Evolutionary conservation across 2,797 vertebrate genomes (phyloP), one percentile per base, ranked within the genome.

Genomic region (Sebastolobus alascanus): DNA sequence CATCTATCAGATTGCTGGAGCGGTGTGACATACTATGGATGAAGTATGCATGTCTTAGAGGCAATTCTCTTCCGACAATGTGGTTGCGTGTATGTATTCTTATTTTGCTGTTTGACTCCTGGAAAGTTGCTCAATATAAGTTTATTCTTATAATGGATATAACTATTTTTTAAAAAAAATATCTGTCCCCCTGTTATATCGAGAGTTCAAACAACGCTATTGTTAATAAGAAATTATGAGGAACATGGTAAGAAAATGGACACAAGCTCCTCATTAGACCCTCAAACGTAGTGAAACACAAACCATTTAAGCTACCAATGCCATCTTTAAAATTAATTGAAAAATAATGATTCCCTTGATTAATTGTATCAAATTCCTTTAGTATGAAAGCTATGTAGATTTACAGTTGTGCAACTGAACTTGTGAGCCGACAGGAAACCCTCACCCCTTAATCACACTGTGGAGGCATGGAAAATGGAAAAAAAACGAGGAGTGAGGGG

Each of bases 1-100:
- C 72, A 93, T 92, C 88, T 77, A 79, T 94, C 86, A 89, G 58
- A 72, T 2, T 71, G 80, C 88, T 77, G 73, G 77, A 79, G 79
- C 16, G 71, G 85, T 55, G 75, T 77, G 86, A 87, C 80, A 84
- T 63, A 84, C 58, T 59, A 31, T 54, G 78, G 83, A 77, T 46
- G 46, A 56, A 58, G 61, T 25, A 40, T 73, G 69, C 31, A 63
- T 67, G 69, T 73, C 83, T 79, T 37, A 0, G 12, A 75, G 75
- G 72, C 40, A 46, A 16, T 6, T 73, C 37, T 82, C 27, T 35
- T 46, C 59, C 46, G 33, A 77, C 12, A 50, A 56, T 37, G 35
- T 18, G n/a, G 35, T 18, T 56, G 18, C 3, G 70, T 37, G 16
- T 37, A n/a, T 68, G 12, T 31, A 7, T 50, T 20, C 25, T 56